Evolutionary conservation across 2,113 vertebrate species (phyloP).

Genomic region (human (Homo sapiens)): GRCh38 chrX:110863001-110863500

Average conservation of each 20-base stretch:
- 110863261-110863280: background rate
- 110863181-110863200: background rate
- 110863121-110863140: background rate
- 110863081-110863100: background rate
- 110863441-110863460: background rate
- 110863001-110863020: background rate
- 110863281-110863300: background rate
- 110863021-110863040: background rate
- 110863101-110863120: background rate
- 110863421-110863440: background rate
- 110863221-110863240: background rate
- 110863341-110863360: background rate
- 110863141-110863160: background rate
- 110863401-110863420: background rate
- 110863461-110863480: background rate
- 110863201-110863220: background rate
- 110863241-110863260: background rate
- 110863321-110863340: background rate
- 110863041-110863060: background rate
- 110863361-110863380: background rate
- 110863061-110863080: background rate
- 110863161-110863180: background rate
- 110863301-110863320: background rate
- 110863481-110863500: background rate
- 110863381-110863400: background rate